Conservation (phyloP, 37 sponge, comb jelly and placozoan species). For the Petrosia ficiformis region DNA sequence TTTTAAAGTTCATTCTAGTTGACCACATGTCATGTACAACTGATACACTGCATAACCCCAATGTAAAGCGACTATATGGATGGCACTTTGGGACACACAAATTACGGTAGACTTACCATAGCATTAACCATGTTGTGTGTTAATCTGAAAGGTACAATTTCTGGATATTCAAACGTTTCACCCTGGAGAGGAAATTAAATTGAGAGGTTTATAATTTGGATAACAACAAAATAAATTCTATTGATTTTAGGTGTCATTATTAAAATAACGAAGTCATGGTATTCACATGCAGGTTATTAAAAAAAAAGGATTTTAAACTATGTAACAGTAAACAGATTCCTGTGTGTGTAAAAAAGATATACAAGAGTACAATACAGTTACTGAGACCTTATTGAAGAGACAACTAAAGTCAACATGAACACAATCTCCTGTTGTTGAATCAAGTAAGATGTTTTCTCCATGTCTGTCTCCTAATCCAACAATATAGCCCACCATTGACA, state of each 20-base stretch:
- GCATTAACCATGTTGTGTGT: conserved; percentile 95
- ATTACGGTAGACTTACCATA: conserved; percentile 40
- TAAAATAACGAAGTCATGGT: neutral
- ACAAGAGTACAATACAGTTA: neutral
- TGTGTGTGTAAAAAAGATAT: neutral
- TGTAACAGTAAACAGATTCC: neutral
- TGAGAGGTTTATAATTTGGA: too few species aligned
- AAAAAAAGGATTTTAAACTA: too few species aligned
- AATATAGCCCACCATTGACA: conserved; percentile 93
- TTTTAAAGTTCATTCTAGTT: too few species aligned
- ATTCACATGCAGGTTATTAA: too few species aligned
- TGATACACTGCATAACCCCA: too few species aligned
- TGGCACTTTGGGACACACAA: neutral
- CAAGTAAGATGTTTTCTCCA: conserved; percentile 94
- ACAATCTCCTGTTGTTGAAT: conserved; percentile 85
- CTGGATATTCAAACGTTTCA: conserved; percentile 85
- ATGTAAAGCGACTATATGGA: too few species aligned
- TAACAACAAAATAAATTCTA: too few species aligned
- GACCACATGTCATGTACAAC: too few species aligned
- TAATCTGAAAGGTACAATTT: conserved; percentile 93
- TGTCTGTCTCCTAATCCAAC: conserved; percentile 94
- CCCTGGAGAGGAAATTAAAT: conserved; percentile 79
- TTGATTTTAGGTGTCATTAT: neutral
- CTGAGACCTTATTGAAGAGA: conserved; percentile 73
- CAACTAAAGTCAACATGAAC: conserved; percentile 98